Base-by-base conservation (phyloP, 1,140 invertebrate species). In the Phymorhynchus buccinoides region DNA sequence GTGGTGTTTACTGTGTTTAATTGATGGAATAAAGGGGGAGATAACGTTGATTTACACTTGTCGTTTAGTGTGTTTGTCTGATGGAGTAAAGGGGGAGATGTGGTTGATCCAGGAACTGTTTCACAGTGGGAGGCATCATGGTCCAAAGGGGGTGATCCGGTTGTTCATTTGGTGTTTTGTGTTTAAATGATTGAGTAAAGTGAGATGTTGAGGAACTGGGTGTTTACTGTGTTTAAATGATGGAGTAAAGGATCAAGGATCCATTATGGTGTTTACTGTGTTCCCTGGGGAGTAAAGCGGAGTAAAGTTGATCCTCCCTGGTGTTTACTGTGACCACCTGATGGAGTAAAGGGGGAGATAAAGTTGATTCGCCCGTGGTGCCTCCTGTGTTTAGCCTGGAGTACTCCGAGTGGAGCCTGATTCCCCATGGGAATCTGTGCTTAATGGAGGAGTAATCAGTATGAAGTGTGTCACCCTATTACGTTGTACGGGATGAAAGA, bases 111-210 rank as follows among this genome's bases (percentile, higher is more conserved):
- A 91, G 90, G 71, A 85, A 88, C 39, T 91, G 90, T 89, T 86
- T 91, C 48, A 90, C 89, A 22, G 85, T 90, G 68, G 90, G 91
- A 73, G 90, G 91, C 22, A 91, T 91, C 4, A 83, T n/a, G 91
- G 48, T 91, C 91, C 6, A 91, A 90, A 18, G 91, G 91, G 0
- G 81, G n/a, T n/a, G n/a, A n/a, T n/a, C n/a, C n/a, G n/a, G n/a
- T n/a, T n/a, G n/a, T n/a, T n/a, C n/a, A n/a, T n/a, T n/a, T n/a
- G n/a, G n/a, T n/a, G n/a, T n/a, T n/a, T n/a, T n/a, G n/a, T n/a
- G n/a, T n/a, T n/a, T n/a, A n/a, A n/a, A n/a, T n/a, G n/a, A n/a
- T n/a, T n/a, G n/a, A n/a, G n/a, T n/a, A n/a, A n/a, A n/a, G n/a
- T n/a, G n/a, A n/a, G n/a, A n/a, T n/a, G n/a, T n/a, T n/a, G n/a